phyloP scores from a whole-genome alignment of 2,797 vertebrate genomes.

The Neostethus bicornis region DNA sequence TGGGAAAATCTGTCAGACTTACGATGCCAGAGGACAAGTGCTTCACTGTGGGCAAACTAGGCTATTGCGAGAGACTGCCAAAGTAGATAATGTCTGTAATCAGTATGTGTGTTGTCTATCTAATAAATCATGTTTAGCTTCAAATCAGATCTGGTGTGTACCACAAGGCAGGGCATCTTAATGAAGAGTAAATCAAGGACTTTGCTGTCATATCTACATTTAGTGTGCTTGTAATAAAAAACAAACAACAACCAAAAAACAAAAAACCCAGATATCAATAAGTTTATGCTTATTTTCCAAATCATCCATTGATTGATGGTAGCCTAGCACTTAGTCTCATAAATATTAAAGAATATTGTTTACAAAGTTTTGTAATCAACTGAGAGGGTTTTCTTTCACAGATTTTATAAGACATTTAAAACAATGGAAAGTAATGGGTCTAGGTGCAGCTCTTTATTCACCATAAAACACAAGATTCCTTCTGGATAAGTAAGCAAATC shows the following conservation, averaged over 20 bases:
- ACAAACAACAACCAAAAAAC: too few species aligned
- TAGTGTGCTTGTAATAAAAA: slow-evolving; percentile 9
- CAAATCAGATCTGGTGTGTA: neutral
- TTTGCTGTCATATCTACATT: neutral
- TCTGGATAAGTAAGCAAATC: too few species aligned
- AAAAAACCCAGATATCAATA: neutral
- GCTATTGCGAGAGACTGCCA: slow-evolving; percentile 38
- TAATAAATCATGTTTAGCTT: slow-evolving; percentile 9
- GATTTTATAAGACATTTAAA: too few species aligned
- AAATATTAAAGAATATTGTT: too few species aligned
- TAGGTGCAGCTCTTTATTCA: too few species aligned
- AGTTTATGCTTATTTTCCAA: neutral
- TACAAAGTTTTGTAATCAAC: too few species aligned
- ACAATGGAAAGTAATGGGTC: too few species aligned
- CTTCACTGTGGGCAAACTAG: slow-evolving; percentile 30
- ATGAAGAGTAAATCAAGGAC: slow-evolving; percentile 17
- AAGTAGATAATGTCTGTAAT: slow-evolving; percentile 45
- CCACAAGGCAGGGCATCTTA: slow-evolving; percentile 7
- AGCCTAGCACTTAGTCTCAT: neutral
- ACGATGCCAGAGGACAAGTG: slow-evolving; percentile 32
- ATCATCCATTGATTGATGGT: too few species aligned
- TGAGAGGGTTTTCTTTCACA: too few species aligned
- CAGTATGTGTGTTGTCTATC: slow-evolving; percentile 20
- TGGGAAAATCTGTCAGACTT: slow-evolving; percentile 34
- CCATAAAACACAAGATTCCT: too few species aligned